A percentile compares a stretch with the other conserved stretches of the same genome.
phyloP scores from a whole-genome alignment of 2,888 invertebrate genomes.

The Trichogramma evanescens region DNA sequence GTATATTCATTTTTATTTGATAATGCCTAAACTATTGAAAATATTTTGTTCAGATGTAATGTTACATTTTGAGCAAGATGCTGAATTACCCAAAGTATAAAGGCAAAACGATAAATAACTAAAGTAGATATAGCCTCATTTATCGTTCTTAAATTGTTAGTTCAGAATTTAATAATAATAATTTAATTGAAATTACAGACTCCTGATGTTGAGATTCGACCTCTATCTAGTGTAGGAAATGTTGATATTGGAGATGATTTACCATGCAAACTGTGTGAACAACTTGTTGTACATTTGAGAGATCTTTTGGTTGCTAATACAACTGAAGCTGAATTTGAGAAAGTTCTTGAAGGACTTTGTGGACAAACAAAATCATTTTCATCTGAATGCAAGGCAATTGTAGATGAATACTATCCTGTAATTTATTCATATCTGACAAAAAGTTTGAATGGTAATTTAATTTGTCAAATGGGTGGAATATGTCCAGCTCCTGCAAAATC shows the following conservation, averaged over 20 bases:
- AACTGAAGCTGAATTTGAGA: constrained; percentile 73
- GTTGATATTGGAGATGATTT: constrained; percentile 58
- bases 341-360: constrained; percentile 70
- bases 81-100: background rate
- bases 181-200: constrained; percentile 23
- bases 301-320: constrained; percentile 78
- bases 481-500: constrained; percentile 50
- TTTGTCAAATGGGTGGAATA: constrained; percentile 66
- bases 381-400: constrained; percentile 61
- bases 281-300: constrained; percentile 70
- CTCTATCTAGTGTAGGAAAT: constrained; percentile 54
- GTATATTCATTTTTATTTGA: constrained; percentile 26
- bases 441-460: constrained; percentile 61
- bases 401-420: constrained; percentile 69
- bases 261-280: constrained; percentile 80
- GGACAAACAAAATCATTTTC: constrained; percentile 70
- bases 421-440: constrained; percentile 66
- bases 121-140: background rate
- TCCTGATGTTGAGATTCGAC: constrained; percentile 52
- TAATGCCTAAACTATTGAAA: background rate
- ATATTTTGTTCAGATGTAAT: background rate
- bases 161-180: background rate
- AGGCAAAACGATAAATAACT: background rate
- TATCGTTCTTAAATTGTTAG: background rate
- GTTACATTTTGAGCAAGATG: background rate